phyloP scores from a whole-genome alignment of 2,797 vertebrate genomes.

The Ctenopoma kingsleyae region DNA sequence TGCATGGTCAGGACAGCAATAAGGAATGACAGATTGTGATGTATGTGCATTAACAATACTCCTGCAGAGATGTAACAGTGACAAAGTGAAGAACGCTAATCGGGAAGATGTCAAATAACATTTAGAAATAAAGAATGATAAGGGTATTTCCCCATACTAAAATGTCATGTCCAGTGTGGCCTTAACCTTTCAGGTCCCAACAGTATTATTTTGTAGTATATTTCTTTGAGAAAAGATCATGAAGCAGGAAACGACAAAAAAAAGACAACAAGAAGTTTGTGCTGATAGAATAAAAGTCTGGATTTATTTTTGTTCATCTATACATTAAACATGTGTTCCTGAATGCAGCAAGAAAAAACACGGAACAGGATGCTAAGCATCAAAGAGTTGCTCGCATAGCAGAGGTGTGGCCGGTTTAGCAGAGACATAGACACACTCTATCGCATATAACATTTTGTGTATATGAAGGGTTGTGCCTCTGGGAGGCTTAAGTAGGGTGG shows the following conservation, averaged over 20 bases:
- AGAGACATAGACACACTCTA: conserved; percentile 81
- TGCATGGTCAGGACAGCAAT: too few species aligned
- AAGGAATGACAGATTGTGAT: too few species aligned
- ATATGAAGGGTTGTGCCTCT: conserved; percentile 66
- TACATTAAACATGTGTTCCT: conserved; percentile 90
- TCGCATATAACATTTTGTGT: conserved; percentile 69
- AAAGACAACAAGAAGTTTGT: conserved; percentile 62
- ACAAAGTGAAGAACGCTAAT: too few species aligned
- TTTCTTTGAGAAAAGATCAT: not conserved
- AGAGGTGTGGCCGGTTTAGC: conserved; percentile 85
- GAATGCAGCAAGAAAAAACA: conserved; percentile 88
- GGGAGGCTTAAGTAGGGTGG: conserved; percentile 67
- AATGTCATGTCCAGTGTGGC: not conserved
- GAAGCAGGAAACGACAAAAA: conserved; percentile 46
- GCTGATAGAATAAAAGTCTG: conserved; percentile 89
- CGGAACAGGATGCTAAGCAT: conserved; percentile 84
- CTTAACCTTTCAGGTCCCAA: not conserved
- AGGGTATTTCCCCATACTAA: not conserved
- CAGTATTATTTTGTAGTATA: not conserved
- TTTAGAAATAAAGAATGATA: not conserved
- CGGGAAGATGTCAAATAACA: too few species aligned
- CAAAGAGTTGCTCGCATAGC: conserved; percentile 82
- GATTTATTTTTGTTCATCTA: conserved; percentile 88
- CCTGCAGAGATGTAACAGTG: too few species aligned
- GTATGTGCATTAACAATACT: too few species aligned